Evolutionary conservation across 2,113 vertebrate genomes (phyloP).

Genomic region (Platichthys flesus): DNA sequence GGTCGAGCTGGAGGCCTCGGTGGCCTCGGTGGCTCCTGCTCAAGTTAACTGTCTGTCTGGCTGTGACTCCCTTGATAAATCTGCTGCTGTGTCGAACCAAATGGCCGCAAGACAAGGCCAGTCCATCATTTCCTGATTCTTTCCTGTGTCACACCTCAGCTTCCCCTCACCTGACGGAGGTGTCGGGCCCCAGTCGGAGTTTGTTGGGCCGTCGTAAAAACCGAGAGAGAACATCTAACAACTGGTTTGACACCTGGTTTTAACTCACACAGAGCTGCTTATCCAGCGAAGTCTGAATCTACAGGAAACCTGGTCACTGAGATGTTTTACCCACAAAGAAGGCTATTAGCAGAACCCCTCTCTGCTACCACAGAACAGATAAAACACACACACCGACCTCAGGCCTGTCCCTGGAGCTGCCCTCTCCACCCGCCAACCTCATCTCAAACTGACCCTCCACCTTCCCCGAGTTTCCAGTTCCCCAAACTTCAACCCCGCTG

Average conservation of each 20-base stretch:
- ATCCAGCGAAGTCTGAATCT: background rate
- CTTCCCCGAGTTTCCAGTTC: conserved; percentile 2
- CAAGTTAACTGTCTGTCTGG: background rate
- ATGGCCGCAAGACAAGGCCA: conserved; percentile 18
- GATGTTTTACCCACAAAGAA: background rate
- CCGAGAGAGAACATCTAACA: conserved; percentile 35
- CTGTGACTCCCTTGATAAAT: conserved; percentile 1
- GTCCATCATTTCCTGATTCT: conserved; percentile 19
- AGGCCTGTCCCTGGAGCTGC: conserved; percentile 13
- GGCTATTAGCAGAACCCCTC: background rate
- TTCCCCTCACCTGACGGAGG: conserved; percentile 58
- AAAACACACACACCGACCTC: conserved; percentile 28
- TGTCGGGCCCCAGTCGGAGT: conserved; percentile 34
- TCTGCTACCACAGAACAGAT: background rate
- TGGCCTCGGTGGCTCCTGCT: conserved; percentile 34
- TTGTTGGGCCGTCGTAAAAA: conserved; percentile 36
- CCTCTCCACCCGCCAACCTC: conserved; percentile 13
- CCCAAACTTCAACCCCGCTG: conserved; percentile 11
- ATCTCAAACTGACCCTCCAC: conserved; percentile 39
- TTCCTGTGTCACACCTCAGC: conserved; percentile 65
- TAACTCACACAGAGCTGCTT: conserved; percentile 19
- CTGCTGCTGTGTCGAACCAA: conserved; percentile 36
- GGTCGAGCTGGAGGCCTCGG: conserved; percentile 29
- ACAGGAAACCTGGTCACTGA: background rate
- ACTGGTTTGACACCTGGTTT: conserved; percentile 18